Conservation (phyloP, 1,140 invertebrate genomes). For the Ganaspis sp. region DNA sequence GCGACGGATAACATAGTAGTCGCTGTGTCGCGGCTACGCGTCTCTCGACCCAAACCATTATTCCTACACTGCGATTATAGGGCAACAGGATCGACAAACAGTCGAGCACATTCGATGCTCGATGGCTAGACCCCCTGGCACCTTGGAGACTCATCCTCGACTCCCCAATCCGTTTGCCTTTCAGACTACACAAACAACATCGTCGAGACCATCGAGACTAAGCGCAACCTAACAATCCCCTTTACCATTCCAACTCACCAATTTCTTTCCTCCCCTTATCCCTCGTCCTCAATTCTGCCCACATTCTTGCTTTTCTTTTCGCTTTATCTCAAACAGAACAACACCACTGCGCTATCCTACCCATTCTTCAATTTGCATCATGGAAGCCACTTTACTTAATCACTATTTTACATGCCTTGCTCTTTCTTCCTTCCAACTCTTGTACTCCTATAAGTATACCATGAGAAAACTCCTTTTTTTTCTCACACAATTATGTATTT, state of each 20-base stretch:
- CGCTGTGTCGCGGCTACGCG: constrained; percentile 48
- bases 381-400: background rate
- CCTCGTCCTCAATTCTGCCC: background rate
- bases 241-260: background rate
- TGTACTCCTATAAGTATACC: no score
- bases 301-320: background rate
- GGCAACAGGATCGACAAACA: constrained; percentile 64
- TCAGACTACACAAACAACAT: constrained; percentile 58
- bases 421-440: no score
- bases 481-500: no score
- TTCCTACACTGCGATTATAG: constrained; percentile 62
- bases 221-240: constrained; percentile 13
- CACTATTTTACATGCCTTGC: no score
- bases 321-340: background rate
- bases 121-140: constrained; percentile 56
- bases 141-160: constrained; percentile 36
- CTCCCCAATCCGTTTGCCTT: constrained; percentile 33
- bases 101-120: constrained; percentile 45
- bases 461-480: no score
- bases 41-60: constrained; percentile 61
- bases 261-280: background rate
- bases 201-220: constrained; percentile 10
- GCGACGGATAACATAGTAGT: constrained; percentile 27
- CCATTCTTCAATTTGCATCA: background rate
- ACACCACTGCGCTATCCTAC: background rate